Evolutionary conservation across 2,113 vertebrate species (phyloP).

Genomic region (Acanthisitta chloris): DNA sequence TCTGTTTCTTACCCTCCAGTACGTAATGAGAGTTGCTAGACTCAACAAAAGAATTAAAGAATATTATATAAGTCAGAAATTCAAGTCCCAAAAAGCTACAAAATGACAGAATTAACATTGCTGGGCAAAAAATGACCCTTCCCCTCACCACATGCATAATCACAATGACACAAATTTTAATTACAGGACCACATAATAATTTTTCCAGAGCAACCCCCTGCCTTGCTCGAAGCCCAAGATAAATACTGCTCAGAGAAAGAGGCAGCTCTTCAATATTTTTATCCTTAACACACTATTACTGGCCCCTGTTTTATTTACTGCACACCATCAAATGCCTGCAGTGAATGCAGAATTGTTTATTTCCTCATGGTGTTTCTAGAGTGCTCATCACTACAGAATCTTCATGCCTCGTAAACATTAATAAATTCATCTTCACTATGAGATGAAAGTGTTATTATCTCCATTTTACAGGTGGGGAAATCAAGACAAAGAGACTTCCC

Average conservation of each 20-base stretch:
- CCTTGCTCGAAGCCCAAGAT: slow-evolving; percentile 16
- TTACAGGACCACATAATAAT: slow-evolving; percentile 9
- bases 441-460: slow-evolving; percentile 63
- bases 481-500: slow-evolving; percentile 63
- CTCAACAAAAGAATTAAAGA: not conserved
- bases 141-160: not conserved
- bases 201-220: not conserved
- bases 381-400: slow-evolving; percentile 65
- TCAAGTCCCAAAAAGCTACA: not conserved
- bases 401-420: slow-evolving; percentile 68
- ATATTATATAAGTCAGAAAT: not conserved
- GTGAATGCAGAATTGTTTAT: slow-evolving; percentile 66
- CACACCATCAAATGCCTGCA: slow-evolving; percentile 64
- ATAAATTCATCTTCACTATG: slow-evolving; percentile 67
- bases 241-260: slow-evolving; percentile 43
- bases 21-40: not conserved
- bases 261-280: slow-evolving; percentile 50
- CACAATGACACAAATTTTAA: slow-evolving; percentile 35
- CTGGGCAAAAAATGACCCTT: not conserved
- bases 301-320: slow-evolving; percentile 58
- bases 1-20: not conserved
- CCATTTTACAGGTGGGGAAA: slow-evolving; percentile 62
- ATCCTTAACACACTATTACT: slow-evolving; percentile 39
- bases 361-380: slow-evolving; percentile 63
- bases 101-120: not conserved